Evolutionary conservation across 2,888 invertebrate species (phyloP).

Genomic region (Orthosia gothica): DNA sequence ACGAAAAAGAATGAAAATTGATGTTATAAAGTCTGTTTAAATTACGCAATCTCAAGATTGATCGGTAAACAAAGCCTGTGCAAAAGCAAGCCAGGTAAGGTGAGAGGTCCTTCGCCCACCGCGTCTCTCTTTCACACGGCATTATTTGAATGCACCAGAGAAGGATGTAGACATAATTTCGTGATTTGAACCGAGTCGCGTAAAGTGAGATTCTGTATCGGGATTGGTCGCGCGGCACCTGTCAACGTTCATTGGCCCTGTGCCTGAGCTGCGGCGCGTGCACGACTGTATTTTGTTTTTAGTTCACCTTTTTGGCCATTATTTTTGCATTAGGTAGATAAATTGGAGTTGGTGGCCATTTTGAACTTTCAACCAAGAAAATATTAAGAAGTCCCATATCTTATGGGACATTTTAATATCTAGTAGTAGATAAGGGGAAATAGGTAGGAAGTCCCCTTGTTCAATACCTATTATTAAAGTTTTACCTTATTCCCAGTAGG

Average conservation of each 20-base stretch:
- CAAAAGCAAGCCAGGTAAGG: constrained; percentile 57
- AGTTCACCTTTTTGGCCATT: constrained; percentile 73
- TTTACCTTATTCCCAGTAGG: constrained; percentile 22
- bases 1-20: constrained; percentile 10
- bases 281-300: constrained; percentile 79
- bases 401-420: not conserved
- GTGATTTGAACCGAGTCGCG: constrained; percentile 79
- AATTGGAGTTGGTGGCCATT: constrained; percentile 21
- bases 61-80: constrained; percentile 78
- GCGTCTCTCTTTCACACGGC: constrained; percentile 60
- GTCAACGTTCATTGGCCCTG: constrained; percentile 89
- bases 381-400: too few species aligned
- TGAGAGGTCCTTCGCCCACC: constrained; percentile 64
- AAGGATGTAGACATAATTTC: constrained; percentile 80
- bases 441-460: constrained; percentile 7
- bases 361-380: constrained; percentile 4
- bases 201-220: constrained; percentile 77
- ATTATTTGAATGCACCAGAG: constrained; percentile 67
- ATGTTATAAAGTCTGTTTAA: constrained; percentile 58
- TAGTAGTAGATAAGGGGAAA: constrained; percentile 6
- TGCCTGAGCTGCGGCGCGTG: constrained; percentile 80
- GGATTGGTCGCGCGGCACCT: constrained; percentile 85
- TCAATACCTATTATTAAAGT: not conserved
- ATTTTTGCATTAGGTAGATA: constrained; percentile 62
- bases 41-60: constrained; percentile 67